Percentiles rank a stretch among this genome's conserved stretches.
Conservation (phyloP, 2,113 vertebrate genomes). For the Cyanistes caeruleus region DNA sequence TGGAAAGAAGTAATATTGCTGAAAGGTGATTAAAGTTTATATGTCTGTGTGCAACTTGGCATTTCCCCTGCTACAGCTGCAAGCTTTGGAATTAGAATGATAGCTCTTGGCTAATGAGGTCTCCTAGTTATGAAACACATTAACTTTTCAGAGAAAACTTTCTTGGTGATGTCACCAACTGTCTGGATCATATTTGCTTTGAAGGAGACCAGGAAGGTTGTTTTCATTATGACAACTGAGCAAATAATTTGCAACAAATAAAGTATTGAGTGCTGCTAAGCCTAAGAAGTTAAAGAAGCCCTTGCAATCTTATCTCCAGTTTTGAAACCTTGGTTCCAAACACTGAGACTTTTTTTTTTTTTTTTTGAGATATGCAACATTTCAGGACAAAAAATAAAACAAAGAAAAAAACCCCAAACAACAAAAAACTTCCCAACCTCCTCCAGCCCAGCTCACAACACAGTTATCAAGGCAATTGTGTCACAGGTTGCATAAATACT, state of each 20-base stretch:
- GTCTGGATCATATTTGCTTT: not conserved
- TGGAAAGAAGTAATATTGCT: not conserved
- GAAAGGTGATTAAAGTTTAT: not conserved
- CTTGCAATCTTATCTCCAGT: not conserved
- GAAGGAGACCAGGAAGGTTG: not conserved
- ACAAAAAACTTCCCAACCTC: not conserved
- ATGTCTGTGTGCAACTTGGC: not conserved
- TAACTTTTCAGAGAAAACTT: slow-evolving; percentile 40
- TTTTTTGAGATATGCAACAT: not conserved
- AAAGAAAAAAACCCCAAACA: not conserved
- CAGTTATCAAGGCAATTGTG: not conserved
- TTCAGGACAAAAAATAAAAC: not conserved
- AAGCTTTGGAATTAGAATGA: not conserved
- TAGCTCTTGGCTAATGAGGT: slow-evolving; percentile 1
- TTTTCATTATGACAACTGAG: not conserved
- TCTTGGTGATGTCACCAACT: slow-evolving; percentile 6
- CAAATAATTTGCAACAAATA: slow-evolving; percentile 10
- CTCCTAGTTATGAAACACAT: slow-evolving; percentile 1
- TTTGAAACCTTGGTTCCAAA: not conserved
- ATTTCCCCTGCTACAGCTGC: not conserved
- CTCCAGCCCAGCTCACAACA: not conserved
- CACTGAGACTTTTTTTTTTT: not conserved
- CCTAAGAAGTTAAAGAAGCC: not conserved
- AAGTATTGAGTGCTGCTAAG: not conserved
- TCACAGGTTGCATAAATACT: not conserved